Evolutionary conservation across 2,797 vertebrate species (phyloP), one percentile per base, ranked within the genome.

Genomic region (Darevskia nairensis): DNA sequence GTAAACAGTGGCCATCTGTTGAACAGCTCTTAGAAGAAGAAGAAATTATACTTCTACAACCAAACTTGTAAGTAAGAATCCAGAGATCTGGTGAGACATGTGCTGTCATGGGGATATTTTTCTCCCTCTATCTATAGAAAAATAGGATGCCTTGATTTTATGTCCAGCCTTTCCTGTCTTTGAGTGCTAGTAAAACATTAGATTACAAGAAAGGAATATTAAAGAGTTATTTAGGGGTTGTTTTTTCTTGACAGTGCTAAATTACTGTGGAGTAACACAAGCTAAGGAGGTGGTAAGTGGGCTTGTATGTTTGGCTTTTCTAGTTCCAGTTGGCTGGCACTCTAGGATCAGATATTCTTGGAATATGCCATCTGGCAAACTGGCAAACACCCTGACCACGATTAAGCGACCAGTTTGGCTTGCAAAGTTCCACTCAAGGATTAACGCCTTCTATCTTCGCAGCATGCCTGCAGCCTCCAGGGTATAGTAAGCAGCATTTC

Each of bases 391-490:
- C 66, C 77, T 10, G 29, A 89, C 77, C 1, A 0, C 10, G 3
- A 39, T 80, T 3, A 0, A 0, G 0, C 5, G 72, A 66, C 86
- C 27, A 69, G n/a, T 39, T 84, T 82, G 86, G 61, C 75, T 71
- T 8, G 8, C n/a, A 46, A 50, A 25, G 44, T 25, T 32, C 0
- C 55, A 59, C 80, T n/a, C 46, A 1, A 9, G 82, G 41, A n/a
- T 94, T 93, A 81, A 64, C 2, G 0, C 92, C 89, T 92, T 71
- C 79, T 81, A 39, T 0, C 61, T 41, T 15, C 75, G 3, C 0
- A 1, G 39, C 82, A 72, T 55, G 17, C 32, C 80, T 0, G 0
- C 8, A 59, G 46, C 71, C 32, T 61, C 76, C 29, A 0, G 29
- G n/a, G 44, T 59, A 68, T 78, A 61, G 81, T 83, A 86, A 88